Conservation (phyloP, 2,888 invertebrate genomes). For the Drosophila formosana region DNA sequence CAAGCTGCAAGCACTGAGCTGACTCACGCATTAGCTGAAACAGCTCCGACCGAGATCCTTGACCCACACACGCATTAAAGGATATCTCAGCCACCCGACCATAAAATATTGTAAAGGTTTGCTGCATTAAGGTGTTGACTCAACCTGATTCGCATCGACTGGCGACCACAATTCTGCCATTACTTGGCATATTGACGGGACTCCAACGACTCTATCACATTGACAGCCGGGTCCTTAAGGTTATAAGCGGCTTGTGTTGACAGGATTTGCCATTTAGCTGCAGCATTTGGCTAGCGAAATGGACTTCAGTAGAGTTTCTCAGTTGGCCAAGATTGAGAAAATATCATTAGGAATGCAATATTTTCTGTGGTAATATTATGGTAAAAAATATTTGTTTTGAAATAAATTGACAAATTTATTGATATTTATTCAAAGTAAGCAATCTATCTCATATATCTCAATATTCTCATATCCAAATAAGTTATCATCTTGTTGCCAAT, state of each 20-base stretch:
- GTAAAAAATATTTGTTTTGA: too few relatives aligned
- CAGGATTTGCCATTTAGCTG: conserved; percentile 6
- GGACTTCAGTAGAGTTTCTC: neutral
- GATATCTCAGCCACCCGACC: conserved; percentile 29
- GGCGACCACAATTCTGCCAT: conserved; percentile 36
- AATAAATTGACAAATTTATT: too few relatives aligned
- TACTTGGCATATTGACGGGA: conserved; percentile 28
- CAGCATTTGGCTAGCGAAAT: neutral
- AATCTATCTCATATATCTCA: too few relatives aligned
- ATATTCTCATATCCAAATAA: too few relatives aligned
- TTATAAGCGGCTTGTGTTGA: conserved; percentile 11
- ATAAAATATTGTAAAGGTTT: conserved; percentile 59
- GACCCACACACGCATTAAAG: conserved; percentile 36
- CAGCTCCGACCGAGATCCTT: conserved; percentile 33
- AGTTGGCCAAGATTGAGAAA: too few relatives aligned
- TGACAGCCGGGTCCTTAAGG: conserved; percentile 28
- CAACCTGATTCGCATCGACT: conserved; percentile 7
- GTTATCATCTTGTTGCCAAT: too few relatives aligned
- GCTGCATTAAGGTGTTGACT: conserved; percentile 48
- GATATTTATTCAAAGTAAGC: too few relatives aligned
- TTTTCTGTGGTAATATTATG: too few relatives aligned
- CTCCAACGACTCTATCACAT: conserved; percentile 32
- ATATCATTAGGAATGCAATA: too few relatives aligned
- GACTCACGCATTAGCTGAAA: conserved; percentile 35
- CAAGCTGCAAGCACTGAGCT: conserved; percentile 45